Base-by-base conservation (phyloP, 2,113 vertebrate genomes). In the Cariama cristata region DNA sequence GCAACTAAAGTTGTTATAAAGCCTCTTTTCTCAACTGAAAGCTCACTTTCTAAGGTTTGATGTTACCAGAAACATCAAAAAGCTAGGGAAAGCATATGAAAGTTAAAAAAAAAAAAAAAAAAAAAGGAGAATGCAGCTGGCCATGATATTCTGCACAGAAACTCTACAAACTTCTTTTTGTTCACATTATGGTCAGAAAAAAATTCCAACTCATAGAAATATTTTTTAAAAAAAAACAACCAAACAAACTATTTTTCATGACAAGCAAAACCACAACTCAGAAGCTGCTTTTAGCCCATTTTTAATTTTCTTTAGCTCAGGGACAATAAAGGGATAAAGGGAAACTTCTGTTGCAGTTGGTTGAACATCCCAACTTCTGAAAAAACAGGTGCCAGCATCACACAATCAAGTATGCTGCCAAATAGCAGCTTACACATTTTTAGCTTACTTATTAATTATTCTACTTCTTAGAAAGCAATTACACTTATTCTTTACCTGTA, bases 211-310 rank as follows among this genome's bases (percentile, higher is more conserved):
- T 79, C 28, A 11, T 64, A 12, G 50, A 91, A 42, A 32, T 2
- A 38, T 2, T 12, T 6, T 32, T 17, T 11, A 12, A 21, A 2
- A 4, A 23, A 55, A 19, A 32, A 4, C 3, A 44, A 11, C 2
- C 5, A 10, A 52, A 24, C 13, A 35, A 38, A 11, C 19, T 28
- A 6, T 69, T 59, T 69, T 38, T 83, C 5, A 18, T 13, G 2
- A 42, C 30, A 72, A 33, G 6, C 21, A 74, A 93, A 86, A 7
- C 27, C 60, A 58, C 28, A 45, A 8, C 11, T 40, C 27, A 38
- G 14, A 38, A 77, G 22, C 45, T 59, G 8, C 16, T 76, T 63
- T 67, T 27, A 47, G 27, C 21, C 21, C 33, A 3, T 32, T 79
- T 74, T 66, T 10, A 35, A 6, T 76, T 53, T 81, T 27, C 27